phyloP scores from a whole-genome alignment of 2,888 invertebrate genomes.

The Heliconius erato region DNA sequence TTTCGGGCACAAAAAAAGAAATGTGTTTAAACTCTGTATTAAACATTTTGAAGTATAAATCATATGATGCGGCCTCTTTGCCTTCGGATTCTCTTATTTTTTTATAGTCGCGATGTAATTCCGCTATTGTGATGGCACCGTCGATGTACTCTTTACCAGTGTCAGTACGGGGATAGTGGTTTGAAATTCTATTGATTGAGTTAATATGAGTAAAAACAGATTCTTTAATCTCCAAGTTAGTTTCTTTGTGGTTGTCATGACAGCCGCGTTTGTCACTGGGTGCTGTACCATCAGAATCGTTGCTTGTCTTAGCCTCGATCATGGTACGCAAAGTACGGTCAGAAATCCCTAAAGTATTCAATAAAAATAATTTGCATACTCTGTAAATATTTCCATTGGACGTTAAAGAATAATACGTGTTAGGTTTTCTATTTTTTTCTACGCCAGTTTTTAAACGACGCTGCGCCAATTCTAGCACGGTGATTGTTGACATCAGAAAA shows the following conservation, averaged over 20 bases:
- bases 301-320: slow-evolving; percentile 28
- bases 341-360: slow-evolving; percentile 47
- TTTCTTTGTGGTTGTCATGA: slow-evolving; percentile 42
- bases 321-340: slow-evolving; percentile 37
- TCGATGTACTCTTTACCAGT: slow-evolving; percentile 28
- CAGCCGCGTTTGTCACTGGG: slow-evolving; percentile 39
- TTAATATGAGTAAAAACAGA: slow-evolving; percentile 48
- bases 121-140: not conserved
- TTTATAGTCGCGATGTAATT: slow-evolving; percentile 2
- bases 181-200: slow-evolving; percentile 47
- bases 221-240: slow-evolving; percentile 36
- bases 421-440: not conserved
- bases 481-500: not conserved
- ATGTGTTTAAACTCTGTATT: slow-evolving; percentile 34
- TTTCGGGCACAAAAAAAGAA: slow-evolving; percentile 33
- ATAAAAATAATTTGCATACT: slow-evolving; percentile 49
- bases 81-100: not conserved
- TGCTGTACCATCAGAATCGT: slow-evolving; percentile 16
- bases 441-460: not conserved
- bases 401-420: not conserved
- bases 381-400: slow-evolving; percentile 20
- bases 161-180: slow-evolving; percentile 46
- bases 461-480: not conserved
- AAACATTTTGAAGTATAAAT: slow-evolving; percentile 16
- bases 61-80: not conserved